Evolutionary conservation across 1,140 invertebrate genomes (phyloP).

Genomic region (Melanaphis sacchari): DNA sequence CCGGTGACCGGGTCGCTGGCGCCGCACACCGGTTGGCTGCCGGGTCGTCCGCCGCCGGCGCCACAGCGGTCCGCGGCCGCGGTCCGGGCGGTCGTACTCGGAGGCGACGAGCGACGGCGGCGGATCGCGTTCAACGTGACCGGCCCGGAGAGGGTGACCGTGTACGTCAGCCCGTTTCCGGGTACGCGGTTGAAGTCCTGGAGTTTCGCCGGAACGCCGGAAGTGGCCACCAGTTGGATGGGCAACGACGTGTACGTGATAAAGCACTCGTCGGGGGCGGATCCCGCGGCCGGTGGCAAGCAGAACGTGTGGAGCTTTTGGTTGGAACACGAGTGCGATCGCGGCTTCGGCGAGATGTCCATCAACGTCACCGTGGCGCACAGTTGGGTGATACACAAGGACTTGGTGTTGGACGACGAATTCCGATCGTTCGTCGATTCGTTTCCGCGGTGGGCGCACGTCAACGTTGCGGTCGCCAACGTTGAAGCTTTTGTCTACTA

Average conservation of each 20-base stretch:
- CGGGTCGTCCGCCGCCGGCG: background rate
- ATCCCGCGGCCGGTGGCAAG: background rate
- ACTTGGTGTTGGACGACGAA: conserved; percentile 5
- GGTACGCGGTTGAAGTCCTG: background rate
- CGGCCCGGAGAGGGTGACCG: conserved; percentile 35
- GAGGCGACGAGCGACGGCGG: background rate
- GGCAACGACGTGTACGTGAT: conserved; percentile 42
- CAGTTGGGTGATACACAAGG: conserved; percentile 21
- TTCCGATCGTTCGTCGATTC: background rate
- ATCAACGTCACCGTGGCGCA: conserved; percentile 26
- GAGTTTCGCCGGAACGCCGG: conserved; percentile 1
- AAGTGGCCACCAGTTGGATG: background rate
- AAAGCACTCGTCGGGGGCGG: background rate
- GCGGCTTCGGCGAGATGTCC: background rate
- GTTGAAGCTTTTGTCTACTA: conserved; percentile 39
- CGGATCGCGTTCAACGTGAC: conserved; percentile 25
- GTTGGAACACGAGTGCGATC: conserved; percentile 21
- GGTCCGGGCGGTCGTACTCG: background rate
- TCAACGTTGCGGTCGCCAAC: background rate
- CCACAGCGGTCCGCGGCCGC: background rate
- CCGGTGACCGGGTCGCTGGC: background rate
- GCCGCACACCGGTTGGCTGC: background rate
- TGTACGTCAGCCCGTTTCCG: conserved; percentile 34
- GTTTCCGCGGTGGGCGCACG: conserved; percentile 33
- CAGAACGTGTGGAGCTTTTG: background rate